Evolutionary conservation across 92 coral and sea anemone species (phyloP), one percentile per base, ranked within the genome.

Genomic region (Epizoanthus ramosus): DNA sequence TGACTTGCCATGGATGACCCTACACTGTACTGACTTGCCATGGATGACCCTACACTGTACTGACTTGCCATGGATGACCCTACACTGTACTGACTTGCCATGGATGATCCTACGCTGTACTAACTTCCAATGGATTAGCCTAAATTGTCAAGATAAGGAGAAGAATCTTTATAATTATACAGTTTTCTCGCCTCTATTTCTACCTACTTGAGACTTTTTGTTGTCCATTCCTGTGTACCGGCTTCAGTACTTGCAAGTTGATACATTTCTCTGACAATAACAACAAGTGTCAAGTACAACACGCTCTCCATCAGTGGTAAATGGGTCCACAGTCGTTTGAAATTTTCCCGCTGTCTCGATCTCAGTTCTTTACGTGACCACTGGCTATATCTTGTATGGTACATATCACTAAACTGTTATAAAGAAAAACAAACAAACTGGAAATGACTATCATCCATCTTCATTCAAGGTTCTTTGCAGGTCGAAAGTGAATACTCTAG

Each of bases 281-380:
- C 75, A 41, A 79, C 79, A 58, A 88, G 75, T 71, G 84, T 77
- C 22, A 92, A 72, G 81, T 84, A 75, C 18, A 92, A 61, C 41
- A 72, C 77, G 23, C 69, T 69, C 58, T 69, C 71, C 19, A 91
- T 64, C 54, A 64, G 58, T 22, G 98, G 97, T 53, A 89, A 22
- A 68, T 89, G 89, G 5, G 56, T 61, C 93, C 89, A 86, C 57
- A 93, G 68, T 28, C 98, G 92, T 79, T 86, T 91, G 74, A 89
- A 93, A 88, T 95, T 95, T 56, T 85, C 73, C 39, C 98, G 92
- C 73, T 95, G 97, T 17, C 97, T 87, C 35, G 96, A 94, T 73
- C 97, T 87, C 14, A 95, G 82, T 79, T 91, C 89, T 68, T 89
- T 93, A 43, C 45, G 75, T 47, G 70, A 71, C 94, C 92, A 95